Conservation (phyloP, 2,888 invertebrate species). For the Noctua fimbriata region DNA sequence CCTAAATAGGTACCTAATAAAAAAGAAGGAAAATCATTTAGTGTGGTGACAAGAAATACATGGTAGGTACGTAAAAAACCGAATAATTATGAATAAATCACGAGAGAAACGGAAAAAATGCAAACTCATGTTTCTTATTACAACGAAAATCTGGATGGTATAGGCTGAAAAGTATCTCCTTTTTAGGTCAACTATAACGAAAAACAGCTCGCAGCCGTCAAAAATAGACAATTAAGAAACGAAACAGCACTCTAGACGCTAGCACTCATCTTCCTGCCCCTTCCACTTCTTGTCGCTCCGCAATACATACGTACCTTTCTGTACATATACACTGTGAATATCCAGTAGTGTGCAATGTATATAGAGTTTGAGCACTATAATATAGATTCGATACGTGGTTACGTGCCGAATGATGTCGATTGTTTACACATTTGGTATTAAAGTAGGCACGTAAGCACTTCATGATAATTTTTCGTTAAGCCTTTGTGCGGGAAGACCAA, state of each 20-base stretch:
- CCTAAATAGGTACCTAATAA: conserved; percentile 27
- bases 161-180: conserved; percentile 5
- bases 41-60: not conserved
- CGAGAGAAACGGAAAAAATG: not conserved
- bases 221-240: conserved; percentile 76
- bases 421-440: not conserved
- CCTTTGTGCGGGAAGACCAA: not conserved
- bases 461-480: not conserved
- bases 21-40: not conserved
- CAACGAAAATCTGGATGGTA: not conserved
- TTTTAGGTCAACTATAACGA: conserved; percentile 72
- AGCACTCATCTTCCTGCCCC: conserved; percentile 67
- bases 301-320: conserved; percentile 24
- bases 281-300: conserved; percentile 52
- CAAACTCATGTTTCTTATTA: not conserved
- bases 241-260: conserved; percentile 71
- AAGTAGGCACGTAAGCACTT: not conserved
- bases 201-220: conserved; percentile 61
- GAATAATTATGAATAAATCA: not conserved
- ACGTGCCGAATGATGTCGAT: conserved; percentile 1
- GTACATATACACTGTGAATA: conserved; percentile 1
- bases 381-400: conserved; percentile 6
- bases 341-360: conserved; percentile 44
- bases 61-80: not conserved
- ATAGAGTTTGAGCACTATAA: conserved; percentile 40